Evolutionary conservation across 2,113 vertebrate species (phyloP), one percentile per base, ranked within the genome.

Genomic region (Tychaedon coryphoeus): DNA sequence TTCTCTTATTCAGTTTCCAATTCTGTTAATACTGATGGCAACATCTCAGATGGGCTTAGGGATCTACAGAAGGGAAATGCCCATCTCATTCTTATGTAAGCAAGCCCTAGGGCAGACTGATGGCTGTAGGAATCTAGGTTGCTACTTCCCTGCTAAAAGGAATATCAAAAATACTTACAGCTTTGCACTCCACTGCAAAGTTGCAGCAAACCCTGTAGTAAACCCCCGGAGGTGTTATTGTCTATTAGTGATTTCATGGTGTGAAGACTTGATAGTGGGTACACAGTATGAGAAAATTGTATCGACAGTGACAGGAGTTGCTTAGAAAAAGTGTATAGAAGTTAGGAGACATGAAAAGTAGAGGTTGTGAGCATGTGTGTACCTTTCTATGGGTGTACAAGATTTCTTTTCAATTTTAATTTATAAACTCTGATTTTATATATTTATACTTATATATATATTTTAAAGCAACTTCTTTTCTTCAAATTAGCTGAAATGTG

Each of bases 311-410:
- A 48, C 7, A 74, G 20, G 7, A 79, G 25, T 17, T 54, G 31
- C 38, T 70, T 54, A 65, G 50, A 5, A 56, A 58, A 79, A 79
- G 17, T 23, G 12, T 28, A 9, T 9, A 61, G 64, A 51, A 61
- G 3, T 9, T 66, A 72, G 26, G 13, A 67, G 31, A 76, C 18
- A 17, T 19, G 25, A 75, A 31, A 88, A 84, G 66, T 8, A 47
- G 22, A 9, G 19, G 1, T 5, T 58, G 18, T 78, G 23, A 65
- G 4, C 8, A 5, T 0, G 2, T 36, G 12, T 45, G 5, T 29
- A 64, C 9, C 28, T 69, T 8, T 31, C 3, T 33, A 33, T 3
- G 2, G 4, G 8, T 45, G 3, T 34, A 31, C 10, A 56, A 42
- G 4, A 26, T 6, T 4, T 48, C 4, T 40, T 50, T 64, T 29